Base-by-base conservation (phyloP, 1,140 invertebrate species). In the Ganaspis sp. region DNA sequence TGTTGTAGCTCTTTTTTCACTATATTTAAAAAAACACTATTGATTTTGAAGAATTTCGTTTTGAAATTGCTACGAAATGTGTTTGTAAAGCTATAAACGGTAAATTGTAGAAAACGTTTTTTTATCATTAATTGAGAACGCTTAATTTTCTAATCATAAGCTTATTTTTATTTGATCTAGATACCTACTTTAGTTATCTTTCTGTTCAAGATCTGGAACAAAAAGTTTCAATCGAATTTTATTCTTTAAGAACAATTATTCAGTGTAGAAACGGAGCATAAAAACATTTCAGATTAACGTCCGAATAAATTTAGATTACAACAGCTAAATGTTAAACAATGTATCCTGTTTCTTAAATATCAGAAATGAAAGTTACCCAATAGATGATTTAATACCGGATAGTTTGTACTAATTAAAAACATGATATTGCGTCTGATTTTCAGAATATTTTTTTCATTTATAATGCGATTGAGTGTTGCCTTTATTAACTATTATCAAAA, bases 351-450 rank as follows among this genome's bases (percentile, higher is more conserved):
- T 34, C 29, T 34, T 34, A 34, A 34, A 34, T 34, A 34, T 34
- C 29, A 34, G 73, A 72, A 58, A 75, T 69, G 17, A 21, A 54
- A 42, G 70, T 72, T 21, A 9, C 12, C 9, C 71, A 53, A 64
- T 23, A 29, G 17, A 8, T 64, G 69, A 38, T 38, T 19, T 17
- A 75, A 75, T 75, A 34, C 70, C 69, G 73, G 64, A 34, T 69
- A 75, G 64, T 38, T 75, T 45, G 40, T 69, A 70, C 3, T n/a
- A 4, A 38, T n/a, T 38, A 70, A 5, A n/a, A 38, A 12, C 29
- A 34, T 34, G n/a, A n/a, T n/a, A n/a, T n/a, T n/a, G n/a, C n/a
- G n/a, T n/a, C n/a, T n/a, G n/a, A n/a, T n/a, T n/a, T n/a, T n/a
- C n/a, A n/a, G n/a, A n/a, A n/a, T n/a, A n/a, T n/a, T n/a, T n/a